Base-by-base conservation (phyloP, 2,113 vertebrate genomes). In the Archocentrus centrarchus region DNA sequence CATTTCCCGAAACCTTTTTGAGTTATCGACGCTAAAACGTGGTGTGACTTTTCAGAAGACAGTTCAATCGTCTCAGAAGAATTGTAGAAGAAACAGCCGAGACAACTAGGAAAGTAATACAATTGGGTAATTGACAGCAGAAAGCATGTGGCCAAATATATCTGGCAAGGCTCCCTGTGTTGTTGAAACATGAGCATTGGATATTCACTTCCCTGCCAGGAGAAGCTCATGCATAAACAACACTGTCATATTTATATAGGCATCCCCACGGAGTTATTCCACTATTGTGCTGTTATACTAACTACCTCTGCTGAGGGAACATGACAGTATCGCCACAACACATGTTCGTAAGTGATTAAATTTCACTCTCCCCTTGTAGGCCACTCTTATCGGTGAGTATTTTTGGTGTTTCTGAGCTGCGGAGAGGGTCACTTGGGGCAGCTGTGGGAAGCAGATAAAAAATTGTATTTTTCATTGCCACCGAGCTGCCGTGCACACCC, bases 191-290 rank as follows among this genome's bases (percentile, higher is more conserved):
- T 73, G 58, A 91, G 87, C 3, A 41, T 75, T 4, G 78, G 79
- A 84, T 88, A 70, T 86, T 86, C 86, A 82, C 64, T 82, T 81
- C 85, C 80, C 87, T 87, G 83, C 92, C 90, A 90, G 84, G 88
- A 93, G 73, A 77, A 82, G 77, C 91, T 95, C 92, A 94, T 94
- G 93, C 93, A 93, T 94, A 94, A 93, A 94, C 94, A 95, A 91
- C 79, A 82, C 73, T 93, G 91, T 92, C 92, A 92, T 91, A 92
- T 91, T 93, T 89, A 92, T 92, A 91, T 90, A 85, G 86, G 86
- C 86, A 70, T 91, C 90, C 91, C 92, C 10, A 68, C 6, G 77
- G 93, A 92, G 89, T 60, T 81, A 84, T 61, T 84, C 83, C 84
- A 32, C 80, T 64, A 89, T 91, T 92, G 86, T 87, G 85, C 82